phyloP scores from a whole-genome alignment of 2,797 vertebrate genomes.

The Podargus strigoides region DNA sequence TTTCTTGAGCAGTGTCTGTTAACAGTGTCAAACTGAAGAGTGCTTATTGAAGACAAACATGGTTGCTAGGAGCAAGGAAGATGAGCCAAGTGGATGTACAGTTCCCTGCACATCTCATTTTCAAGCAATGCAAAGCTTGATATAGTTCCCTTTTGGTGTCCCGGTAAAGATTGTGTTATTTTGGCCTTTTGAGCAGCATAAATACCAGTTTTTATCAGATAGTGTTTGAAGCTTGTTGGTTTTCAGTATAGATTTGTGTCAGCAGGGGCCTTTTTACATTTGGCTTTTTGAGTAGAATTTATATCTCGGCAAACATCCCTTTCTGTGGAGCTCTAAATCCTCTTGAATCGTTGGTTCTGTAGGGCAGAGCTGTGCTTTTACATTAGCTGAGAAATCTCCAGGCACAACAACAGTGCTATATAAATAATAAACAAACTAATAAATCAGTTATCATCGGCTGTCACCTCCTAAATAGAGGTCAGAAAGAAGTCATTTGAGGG shows the following conservation, averaged over 20 bases:
- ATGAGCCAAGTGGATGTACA: neutral
- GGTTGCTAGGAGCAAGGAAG: neutral
- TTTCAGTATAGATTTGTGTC: neutral
- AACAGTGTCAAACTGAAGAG: neutral
- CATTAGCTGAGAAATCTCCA: neutral
- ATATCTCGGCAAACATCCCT: neutral
- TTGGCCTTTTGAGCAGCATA: neutral
- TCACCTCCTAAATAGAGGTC: neutral
- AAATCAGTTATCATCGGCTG: neutral
- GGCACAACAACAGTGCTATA: neutral
- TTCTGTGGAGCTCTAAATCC: neutral
- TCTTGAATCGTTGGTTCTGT: neutral
- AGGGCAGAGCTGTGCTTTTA: neutral
- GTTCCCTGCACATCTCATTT: neutral
- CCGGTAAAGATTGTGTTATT: neutral
- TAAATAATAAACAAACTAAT: neutral
- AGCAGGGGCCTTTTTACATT: neutral
- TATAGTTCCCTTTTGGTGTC: neutral
- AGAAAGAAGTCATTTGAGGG: neutral
- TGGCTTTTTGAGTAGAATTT: neutral
- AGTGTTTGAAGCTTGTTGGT: neutral
- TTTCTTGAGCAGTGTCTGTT: neutral
- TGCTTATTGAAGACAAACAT: neutral
- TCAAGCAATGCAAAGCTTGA: neutral
- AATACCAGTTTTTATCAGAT: neutral